Base-by-base conservation (phyloP, 2,113 vertebrate genomes). In the Brachypodius melanocephalos region DNA sequence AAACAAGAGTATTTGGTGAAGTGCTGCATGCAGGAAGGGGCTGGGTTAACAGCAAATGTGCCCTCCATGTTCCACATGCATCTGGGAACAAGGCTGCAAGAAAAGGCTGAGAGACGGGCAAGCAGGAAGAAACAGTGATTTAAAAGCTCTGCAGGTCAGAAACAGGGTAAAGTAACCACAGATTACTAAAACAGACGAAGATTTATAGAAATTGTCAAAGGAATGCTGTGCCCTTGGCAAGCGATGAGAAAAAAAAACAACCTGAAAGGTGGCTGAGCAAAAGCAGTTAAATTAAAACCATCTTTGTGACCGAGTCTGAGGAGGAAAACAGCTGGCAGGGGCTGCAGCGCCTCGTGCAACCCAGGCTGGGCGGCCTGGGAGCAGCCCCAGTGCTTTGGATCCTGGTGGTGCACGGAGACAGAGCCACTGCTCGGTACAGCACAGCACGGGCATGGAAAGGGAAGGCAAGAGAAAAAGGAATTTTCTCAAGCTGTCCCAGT, bases 211-310 rank as follows among this genome's bases (percentile, higher is more conserved):
- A 80, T 89, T 48, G 48, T 68, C 88, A 76, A 62, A 95, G 51
- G 91, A 89, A 89, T 89, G 77, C 10, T 3, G 48, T 91, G 83
- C 74, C 85, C 68, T 88, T 94, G 90, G 84, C 93, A 87, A 82
- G 61, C 7, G 8, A 96, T 66, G 73, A 96, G 78, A 77, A 91
- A 78, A 67, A 65, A 42, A 55, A 48, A 36, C 2, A 5, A 12
- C 11, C 28, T 59, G 49, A 88, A 95, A 96, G 79, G 91, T 91
- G 85, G 67, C 83, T 87, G 81, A 95, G 88, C 82, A 73, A 91
- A 91, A 84, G 58, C 59, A 46, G 72, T 71, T 84, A 89, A 91
- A 96, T 92, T 74, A 72, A 95, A 97, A 93, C 83, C 86, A 93
- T 76, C 72, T 87, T 57, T 40, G 67, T 2, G 17, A 40, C 67